These are phyloP conservation scores for Catharus bicknelli DNA, from an alignment of 2,113 vertebrate genomes.

Conservation along the genomic window DNA sequence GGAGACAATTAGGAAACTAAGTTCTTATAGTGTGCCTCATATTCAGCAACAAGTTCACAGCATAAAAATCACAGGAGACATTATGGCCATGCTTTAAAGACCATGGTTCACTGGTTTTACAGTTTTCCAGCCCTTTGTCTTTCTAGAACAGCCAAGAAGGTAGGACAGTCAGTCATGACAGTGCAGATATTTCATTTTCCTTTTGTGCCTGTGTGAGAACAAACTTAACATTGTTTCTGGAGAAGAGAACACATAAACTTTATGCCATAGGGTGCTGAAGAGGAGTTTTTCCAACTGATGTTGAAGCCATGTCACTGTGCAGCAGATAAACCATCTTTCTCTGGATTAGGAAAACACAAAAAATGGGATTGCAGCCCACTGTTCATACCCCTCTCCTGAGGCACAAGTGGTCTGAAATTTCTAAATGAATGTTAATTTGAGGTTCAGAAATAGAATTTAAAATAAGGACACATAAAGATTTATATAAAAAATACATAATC, in stretches of 20 bases:
- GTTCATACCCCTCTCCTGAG: background rate
- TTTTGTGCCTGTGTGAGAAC: background rate
- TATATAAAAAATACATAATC: background rate
- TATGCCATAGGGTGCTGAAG: background rate
- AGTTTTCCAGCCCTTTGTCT: background rate
- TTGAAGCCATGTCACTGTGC: background rate
- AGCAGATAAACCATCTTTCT: background rate
- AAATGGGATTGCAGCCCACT: background rate
- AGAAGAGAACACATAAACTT: background rate
- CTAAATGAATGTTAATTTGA: background rate
- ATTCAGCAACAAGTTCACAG: background rate
- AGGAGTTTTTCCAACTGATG: background rate
- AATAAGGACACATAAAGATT: background rate
- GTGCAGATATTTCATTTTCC: background rate
- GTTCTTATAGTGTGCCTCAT: background rate
- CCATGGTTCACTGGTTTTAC: rapidly evolving
- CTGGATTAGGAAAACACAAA: background rate
- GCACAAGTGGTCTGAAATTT: background rate
- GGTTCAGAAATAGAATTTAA: background rate
- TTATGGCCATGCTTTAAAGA: background rate
- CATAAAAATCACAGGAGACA: background rate
- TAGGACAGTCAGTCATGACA: background rate
- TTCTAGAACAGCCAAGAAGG: background rate
- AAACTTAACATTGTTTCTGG: background rate
- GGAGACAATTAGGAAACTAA: background rate